phyloP scores from a whole-genome alignment of 2,888 invertebrate genomes.

The Lepidochitona cinerea region DNA sequence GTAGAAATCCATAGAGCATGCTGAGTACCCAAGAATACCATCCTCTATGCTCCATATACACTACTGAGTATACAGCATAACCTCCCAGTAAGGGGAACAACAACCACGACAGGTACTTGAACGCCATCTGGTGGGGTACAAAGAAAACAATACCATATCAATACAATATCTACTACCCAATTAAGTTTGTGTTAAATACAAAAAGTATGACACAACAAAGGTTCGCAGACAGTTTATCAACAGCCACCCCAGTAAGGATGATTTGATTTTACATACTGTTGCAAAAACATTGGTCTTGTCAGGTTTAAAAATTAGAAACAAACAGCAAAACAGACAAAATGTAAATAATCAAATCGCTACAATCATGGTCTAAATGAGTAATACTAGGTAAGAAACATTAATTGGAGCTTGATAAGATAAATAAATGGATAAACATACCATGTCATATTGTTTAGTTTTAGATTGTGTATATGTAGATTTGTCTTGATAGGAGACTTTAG shows the following conservation, averaged over 20 bases:
- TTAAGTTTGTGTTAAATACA: no score
- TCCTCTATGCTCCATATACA: constrained; percentile 97
- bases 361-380: no score
- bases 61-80: constrained; percentile 94
- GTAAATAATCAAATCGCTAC: no score
- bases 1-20: constrained; percentile 96
- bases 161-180: no score
- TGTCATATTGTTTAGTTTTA: constrained; percentile 92
- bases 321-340: no score
- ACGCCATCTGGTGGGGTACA: constrained; percentile 88
- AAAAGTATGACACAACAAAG: no score
- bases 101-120: constrained; percentile 94
- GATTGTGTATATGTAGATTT: constrained; percentile 98
- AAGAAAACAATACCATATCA: not conserved
- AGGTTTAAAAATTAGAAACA: no score
- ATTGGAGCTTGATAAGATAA: not conserved
- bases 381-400: no score
- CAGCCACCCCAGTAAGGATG: no score
- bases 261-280: no score
- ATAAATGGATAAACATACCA: constrained; percentile 62
- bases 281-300: no score
- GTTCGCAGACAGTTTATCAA: no score
- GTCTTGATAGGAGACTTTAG: constrained; percentile 86
- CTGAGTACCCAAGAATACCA: constrained; percentile 99
- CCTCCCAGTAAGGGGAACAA: constrained; percentile 93